These are phyloP conservation scores for Aphyosemion australe DNA, from an alignment of 2,113 vertebrate species.

Conservation along the genomic window DNA sequence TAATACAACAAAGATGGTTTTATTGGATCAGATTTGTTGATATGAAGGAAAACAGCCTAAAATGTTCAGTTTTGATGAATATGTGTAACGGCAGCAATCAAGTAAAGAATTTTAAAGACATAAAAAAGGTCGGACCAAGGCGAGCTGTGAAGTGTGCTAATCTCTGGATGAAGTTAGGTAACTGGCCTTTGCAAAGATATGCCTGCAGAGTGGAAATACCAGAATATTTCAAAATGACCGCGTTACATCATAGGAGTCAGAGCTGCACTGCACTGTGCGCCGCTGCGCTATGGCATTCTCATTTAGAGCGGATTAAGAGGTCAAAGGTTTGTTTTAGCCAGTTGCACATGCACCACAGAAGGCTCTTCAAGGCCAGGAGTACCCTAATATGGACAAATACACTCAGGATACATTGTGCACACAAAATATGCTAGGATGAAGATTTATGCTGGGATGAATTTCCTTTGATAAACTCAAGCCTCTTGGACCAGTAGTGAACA, in stretches of 20 bases:
- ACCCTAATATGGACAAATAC: slow-evolving; percentile 79
- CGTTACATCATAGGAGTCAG: slow-evolving; percentile 56
- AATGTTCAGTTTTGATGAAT: neutral
- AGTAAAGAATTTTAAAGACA: slow-evolving; percentile 1
- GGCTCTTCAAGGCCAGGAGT: slow-evolving; percentile 50
- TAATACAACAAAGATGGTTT: neutral
- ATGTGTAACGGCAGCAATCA: too few species aligned
- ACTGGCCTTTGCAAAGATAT: slow-evolving; percentile 53
- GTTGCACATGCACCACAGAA: slow-evolving; percentile 36
- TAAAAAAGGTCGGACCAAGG: slow-evolving; percentile 27
- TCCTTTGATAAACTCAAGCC: slow-evolving; percentile 20
- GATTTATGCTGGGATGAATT: neutral
- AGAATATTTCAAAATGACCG: slow-evolving; percentile 61
- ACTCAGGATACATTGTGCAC: slow-evolving; percentile 16
- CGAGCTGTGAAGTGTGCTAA: slow-evolving; percentile 35
- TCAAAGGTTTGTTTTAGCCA: slow-evolving; percentile 61
- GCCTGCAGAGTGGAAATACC: slow-evolving; percentile 51
- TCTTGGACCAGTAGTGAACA: slow-evolving; percentile 7
- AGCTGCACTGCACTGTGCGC: slow-evolving; percentile 4
- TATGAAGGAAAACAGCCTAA: neutral
- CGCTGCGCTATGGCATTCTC: slow-evolving; percentile 39
- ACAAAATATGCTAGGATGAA: slow-evolving; percentile 10
- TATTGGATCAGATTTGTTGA: neutral
- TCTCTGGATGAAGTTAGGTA: slow-evolving; percentile 54
- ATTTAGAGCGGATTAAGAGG: slow-evolving; percentile 71